Base-by-base conservation (phyloP, 2,113 vertebrate genomes). In the Cercocebus atys region DNA sequence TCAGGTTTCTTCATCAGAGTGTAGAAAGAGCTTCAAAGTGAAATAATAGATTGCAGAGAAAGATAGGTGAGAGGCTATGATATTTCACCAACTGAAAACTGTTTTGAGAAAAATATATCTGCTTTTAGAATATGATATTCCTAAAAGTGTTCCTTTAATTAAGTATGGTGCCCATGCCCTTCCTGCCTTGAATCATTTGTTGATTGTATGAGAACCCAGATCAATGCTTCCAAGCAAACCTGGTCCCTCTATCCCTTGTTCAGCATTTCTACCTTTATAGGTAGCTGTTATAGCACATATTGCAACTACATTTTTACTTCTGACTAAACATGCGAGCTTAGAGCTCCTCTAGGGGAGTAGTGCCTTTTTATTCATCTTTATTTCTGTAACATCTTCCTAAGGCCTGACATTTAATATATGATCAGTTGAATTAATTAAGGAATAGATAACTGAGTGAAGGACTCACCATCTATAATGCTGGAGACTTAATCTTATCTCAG, bases 381-480 rank as follows among this genome's bases (percentile, higher is more conserved):
- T 81, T 84, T 94, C 14, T 35, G 38, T 93, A 81, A 93, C 16
- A 87, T 91, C 38, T 89, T 75, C n/a, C 38, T 9, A 95, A 45
- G 83, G 27, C 23, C 25, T 45, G 13, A 16, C 23, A 79, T 6
- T 73, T 89, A 82, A 70, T 70, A 79, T 86, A 14, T 47, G 25
- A 83, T 78, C 16, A 55, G n/a, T 45, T 78, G 3, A 89, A 82
- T 91, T 32, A 87, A 94, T 55, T 73, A 88, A 91, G 59, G 43
- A 92, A 64, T 73, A 70, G 2, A 72, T 61, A 68, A 90, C 66
- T 55, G 68, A 89, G 8, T 23, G 7, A 94, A 50, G 40, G 45
- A 75, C 25, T 32, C 12, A 82, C n/a, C 23, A 38, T 70, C 20
- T 55, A 47, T 76, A 88, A 90, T 70, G n/a, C 55, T 78, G 35